phyloP scores from a whole-genome alignment of 2,113 vertebrate genomes.

The Charina bottae region DNA sequence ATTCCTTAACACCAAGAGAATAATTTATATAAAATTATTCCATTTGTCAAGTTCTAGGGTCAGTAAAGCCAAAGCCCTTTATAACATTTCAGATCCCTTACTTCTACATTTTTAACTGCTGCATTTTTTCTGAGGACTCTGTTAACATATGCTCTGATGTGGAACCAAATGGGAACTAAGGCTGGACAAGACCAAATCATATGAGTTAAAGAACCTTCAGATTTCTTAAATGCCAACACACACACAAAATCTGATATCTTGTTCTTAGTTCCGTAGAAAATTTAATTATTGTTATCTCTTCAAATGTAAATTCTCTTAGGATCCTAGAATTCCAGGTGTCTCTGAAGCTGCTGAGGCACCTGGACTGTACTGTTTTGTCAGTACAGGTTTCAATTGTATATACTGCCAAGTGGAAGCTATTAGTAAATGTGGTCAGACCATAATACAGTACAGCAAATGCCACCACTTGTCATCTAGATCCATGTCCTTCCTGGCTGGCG shows the following conservation, averaged over 20 bases:
- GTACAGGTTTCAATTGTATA: rapidly evolving
- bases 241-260: neutral
- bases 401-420: neutral
- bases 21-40: neutral
- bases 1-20: neutral
- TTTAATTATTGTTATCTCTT: neutral
- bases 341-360: rapidly evolving
- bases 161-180: neutral
- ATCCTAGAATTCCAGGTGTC: neutral
- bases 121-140: neutral
- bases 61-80: neutral
- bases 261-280: neutral
- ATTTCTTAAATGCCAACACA: neutral
- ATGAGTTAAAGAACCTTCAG: neutral
- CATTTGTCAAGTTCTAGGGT: neutral
- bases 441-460: too few species aligned
- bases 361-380: too few species aligned
- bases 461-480: too few species aligned
- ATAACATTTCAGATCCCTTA: neutral
- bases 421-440: neutral
- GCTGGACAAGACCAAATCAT: neutral
- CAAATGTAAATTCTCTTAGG: neutral
- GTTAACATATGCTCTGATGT: neutral
- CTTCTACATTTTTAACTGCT: neutral
- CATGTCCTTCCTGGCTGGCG: too few species aligned